Percentiles rank a stretch among this genome's conserved stretches.
Evolutionary conservation across 2,797 vertebrate species (phyloP).

Genomic region (Sebastolobus alascanus): DNA sequence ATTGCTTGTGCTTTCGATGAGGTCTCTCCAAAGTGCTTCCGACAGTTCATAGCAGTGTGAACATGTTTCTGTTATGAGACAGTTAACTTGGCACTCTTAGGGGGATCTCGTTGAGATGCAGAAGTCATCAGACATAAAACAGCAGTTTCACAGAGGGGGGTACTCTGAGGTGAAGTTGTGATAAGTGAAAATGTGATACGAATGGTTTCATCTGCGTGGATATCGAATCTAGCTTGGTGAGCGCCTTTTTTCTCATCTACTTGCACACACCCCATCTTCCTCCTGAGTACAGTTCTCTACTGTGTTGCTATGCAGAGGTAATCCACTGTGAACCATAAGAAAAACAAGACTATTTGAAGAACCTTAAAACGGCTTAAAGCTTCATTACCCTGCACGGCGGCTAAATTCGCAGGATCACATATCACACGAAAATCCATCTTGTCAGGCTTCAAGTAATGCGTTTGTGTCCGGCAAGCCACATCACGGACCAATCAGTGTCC

Average conservation of each 20-base stretch:
- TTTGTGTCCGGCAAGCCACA: too few relatives aligned
- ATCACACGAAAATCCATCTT: too few relatives aligned
- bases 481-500: too few relatives aligned
- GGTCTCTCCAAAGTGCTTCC: conserved; percentile 62
- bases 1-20: conserved; percentile 49
- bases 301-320: conserved; percentile 15
- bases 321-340: conserved; percentile 13
- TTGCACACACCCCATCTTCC: neutral
- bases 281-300: conserved; percentile 14
- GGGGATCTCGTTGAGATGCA: conserved; percentile 41
- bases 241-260: conserved; percentile 21
- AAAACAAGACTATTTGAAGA: neutral
- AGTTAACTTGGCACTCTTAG: conserved; percentile 33
- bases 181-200: conserved; percentile 40
- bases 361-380: too few relatives aligned
- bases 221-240: conserved; percentile 25
- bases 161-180: conserved; percentile 45
- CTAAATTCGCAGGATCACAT: too few relatives aligned
- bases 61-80: conserved; percentile 61
- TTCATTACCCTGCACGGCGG: too few relatives aligned
- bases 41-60: conserved; percentile 57
- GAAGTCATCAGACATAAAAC: conserved; percentile 61
- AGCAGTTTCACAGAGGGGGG: conserved; percentile 31
- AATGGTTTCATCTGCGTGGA: conserved; percentile 46
- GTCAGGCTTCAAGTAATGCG: too few relatives aligned